A percentile compares a stretch with the other conserved stretches of the same genome.
Evolutionary conservation across 2,113 vertebrate genomes (phyloP).

Genomic region (Gopherus flavomarginatus): DNA sequence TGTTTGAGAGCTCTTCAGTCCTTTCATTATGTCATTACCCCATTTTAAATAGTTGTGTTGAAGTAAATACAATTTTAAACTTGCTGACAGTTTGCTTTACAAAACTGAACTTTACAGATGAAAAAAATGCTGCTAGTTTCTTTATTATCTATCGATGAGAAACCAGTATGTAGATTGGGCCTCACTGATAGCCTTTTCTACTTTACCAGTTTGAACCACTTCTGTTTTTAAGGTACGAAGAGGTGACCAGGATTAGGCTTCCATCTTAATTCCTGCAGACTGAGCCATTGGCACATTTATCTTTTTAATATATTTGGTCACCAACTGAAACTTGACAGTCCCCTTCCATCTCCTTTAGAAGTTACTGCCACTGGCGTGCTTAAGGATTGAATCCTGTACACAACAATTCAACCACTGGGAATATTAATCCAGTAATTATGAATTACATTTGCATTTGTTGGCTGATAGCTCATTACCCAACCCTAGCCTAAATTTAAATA

Average conservation of each 20-base stretch:
- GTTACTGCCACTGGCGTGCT: fast-evolving
- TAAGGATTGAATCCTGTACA: background rate
- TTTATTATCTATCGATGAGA: background rate
- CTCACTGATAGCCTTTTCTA: background rate
- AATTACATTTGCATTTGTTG: background rate
- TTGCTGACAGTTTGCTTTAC: background rate
- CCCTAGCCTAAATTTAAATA: background rate
- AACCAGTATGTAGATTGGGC: background rate
- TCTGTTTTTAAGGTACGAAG: background rate
- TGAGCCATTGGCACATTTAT: background rate
- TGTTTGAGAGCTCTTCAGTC: background rate
- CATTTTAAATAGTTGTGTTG: background rate
- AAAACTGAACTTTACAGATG: background rate
- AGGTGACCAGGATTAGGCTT: background rate
- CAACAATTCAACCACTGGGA: background rate
- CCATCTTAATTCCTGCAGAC: fast-evolving
- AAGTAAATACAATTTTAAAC: background rate
- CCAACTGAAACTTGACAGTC: background rate
- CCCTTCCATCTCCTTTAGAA: background rate
- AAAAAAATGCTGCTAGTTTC: background rate
- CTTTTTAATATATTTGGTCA: background rate
- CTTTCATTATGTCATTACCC: background rate
- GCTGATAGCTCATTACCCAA: background rate
- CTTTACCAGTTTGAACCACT: background rate
- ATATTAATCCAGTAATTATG: fast-evolving